A percentile compares a stretch with the other conserved stretches of the same genome.
phyloP scores from a whole-genome alignment of 2,888 invertebrate species.

The Scrobipalpa costella region DNA sequence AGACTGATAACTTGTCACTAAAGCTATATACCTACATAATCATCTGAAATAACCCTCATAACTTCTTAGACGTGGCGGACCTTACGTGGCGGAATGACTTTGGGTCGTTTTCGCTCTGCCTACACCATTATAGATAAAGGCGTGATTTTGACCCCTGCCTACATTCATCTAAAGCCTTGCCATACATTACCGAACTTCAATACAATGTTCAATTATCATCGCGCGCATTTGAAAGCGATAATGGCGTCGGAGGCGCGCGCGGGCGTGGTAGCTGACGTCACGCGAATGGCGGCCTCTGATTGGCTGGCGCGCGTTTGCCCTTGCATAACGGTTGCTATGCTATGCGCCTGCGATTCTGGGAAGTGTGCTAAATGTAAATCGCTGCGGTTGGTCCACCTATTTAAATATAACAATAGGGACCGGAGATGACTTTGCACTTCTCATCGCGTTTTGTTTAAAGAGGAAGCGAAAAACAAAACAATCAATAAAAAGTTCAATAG shows the following conservation, averaged over 20 bases:
- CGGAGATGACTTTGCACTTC: neutral
- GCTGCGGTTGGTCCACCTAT: neutral
- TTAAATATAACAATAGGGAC: neutral
- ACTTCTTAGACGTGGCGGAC: too few species aligned
- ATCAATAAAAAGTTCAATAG: neutral
- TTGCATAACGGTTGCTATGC: conserved; percentile 78
- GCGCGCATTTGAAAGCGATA: conserved; percentile 55
- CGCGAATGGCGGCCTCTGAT: conserved; percentile 52
- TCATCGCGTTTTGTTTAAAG: neutral
- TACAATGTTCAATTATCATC: conserved; percentile 4
- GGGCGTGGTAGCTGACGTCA: conserved; percentile 80
- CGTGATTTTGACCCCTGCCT: too few species aligned
- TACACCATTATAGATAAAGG: too few species aligned
- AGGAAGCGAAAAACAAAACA: neutral
- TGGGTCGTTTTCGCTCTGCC: too few species aligned
- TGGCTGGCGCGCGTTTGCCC: conserved; percentile 67
- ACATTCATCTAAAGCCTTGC: too few species aligned
- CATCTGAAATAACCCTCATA: too few species aligned
- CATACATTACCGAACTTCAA: too few species aligned
- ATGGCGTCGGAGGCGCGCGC: conserved; percentile 76
- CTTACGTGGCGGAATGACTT: too few species aligned
- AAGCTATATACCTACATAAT: too few species aligned
- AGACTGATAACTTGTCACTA: too few species aligned
- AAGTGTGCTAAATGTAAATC: conserved; percentile 43
- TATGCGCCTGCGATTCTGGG: conserved; percentile 54